Base-by-base conservation (phyloP, 2,888 invertebrate species). In the Argyresthia goedartella region DNA sequence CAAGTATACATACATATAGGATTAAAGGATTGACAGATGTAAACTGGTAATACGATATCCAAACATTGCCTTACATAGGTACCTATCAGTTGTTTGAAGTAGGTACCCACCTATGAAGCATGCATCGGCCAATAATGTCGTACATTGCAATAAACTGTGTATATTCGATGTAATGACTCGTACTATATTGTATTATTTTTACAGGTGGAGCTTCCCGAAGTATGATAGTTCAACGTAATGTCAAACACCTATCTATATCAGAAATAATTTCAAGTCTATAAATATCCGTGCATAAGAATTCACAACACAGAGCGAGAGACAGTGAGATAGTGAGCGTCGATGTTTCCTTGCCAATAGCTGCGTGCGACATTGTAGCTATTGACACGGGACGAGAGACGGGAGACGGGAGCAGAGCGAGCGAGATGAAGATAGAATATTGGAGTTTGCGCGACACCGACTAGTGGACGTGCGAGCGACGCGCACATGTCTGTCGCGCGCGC, bases 141-240 rank as follows among this genome's bases (percentile, higher is more conserved):
- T n/a, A n/a, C n/a, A n/a, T n/a, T n/a, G n/a, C n/a, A n/a, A n/a
- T n/a, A n/a, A n/a, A n/a, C n/a, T n/a, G n/a, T n/a, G n/a, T n/a
- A n/a, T n/a, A n/a, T n/a, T n/a, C n/a, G n/a, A n/a, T n/a, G n/a
- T n/a, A n/a, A n/a, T n/a, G n/a, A n/a, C n/a, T n/a, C n/a, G n/a
- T n/a, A n/a, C n/a, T n/a, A n/a, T n/a, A n/a, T n/a, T n/a, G n/a
- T n/a, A 76, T 74, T 78, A 78, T 75, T 78, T 72, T 69, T 77
- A 78, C 82, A 84, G 85, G 84, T 84, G 81, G 81, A 82, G 64
- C 75, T 76, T 74, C 77, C 81, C 81, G 75, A 78, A 81, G 81
- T 81, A 82, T 84, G 81, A 82, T 84, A 85, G 85, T 85, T 85
- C 85, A 85, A 82, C 84, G 84, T 85, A 84, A 85, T 85, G 85